Conservation (phyloP, 2,888 invertebrate genomes). For the Bruchidius siliquastri region DNA sequence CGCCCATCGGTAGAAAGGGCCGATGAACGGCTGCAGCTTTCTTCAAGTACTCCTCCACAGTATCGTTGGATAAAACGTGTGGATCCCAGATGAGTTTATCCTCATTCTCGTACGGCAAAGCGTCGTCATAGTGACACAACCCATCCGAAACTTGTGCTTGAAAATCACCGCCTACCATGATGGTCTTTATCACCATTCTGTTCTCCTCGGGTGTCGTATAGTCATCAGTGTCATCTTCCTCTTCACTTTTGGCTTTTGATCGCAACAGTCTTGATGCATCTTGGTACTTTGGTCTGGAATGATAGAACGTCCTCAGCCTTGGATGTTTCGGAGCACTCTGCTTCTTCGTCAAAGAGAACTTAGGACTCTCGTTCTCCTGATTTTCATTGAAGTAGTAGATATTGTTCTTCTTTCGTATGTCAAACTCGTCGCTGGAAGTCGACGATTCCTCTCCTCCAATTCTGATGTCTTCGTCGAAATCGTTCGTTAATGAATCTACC, state of each 20-base stretch:
- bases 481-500: conserved; percentile 93
- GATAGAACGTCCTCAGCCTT: conserved; percentile 54
- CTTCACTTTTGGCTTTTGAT: conserved; percentile 66
- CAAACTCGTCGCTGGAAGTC: conserved; percentile 76
- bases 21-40: conserved; percentile 49
- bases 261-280: conserved; percentile 52
- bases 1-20: conserved; percentile 63
- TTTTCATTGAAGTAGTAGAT: conserved; percentile 60
- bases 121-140: conserved; percentile 87
- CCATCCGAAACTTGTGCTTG: conserved; percentile 94
- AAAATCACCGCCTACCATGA: conserved; percentile 92
- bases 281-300: conserved; percentile 45
- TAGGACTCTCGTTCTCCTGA: conserved; percentile 43
- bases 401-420: conserved; percentile 22
- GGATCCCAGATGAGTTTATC: conserved; percentile 95
- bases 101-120: conserved; percentile 90
- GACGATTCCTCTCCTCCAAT: conserved; percentile 84
- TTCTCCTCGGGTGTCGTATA: conserved; percentile 82
- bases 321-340: conserved; percentile 43
- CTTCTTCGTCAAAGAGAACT: conserved; percentile 12
- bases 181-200: conserved; percentile 72
- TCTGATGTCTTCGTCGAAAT: conserved; percentile 94
- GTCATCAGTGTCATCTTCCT: conserved; percentile 64
- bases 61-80: conserved; percentile 62
- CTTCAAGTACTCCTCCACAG: conserved; percentile 76